Conservation (phyloP, 2,888 invertebrate genomes). For the Zygaena filipendulae region DNA sequence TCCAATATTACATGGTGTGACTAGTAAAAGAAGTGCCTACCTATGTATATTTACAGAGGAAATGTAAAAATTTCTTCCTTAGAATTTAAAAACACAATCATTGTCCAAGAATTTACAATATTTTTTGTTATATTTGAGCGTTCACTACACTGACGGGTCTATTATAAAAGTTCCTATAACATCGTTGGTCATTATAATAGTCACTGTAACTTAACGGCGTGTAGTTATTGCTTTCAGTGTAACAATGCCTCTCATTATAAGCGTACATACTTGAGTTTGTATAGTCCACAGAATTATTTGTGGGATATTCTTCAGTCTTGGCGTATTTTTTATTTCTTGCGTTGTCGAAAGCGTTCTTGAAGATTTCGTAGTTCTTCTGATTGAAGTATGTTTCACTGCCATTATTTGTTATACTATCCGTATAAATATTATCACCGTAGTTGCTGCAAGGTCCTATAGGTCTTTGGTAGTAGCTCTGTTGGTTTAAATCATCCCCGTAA, state of each 20-base stretch:
- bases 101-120: too few relatives aligned
- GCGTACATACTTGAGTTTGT: conserved; percentile 29
- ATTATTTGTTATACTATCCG: conserved; percentile 19
- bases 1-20: too few relatives aligned
- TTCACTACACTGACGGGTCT: conserved; percentile 40
- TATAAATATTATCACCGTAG: conserved; percentile 26
- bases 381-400: conserved; percentile 44
- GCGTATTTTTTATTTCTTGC: conserved; percentile 36
- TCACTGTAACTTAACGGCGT: too few relatives aligned
- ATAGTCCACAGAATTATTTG: conserved; percentile 19
- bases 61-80: too few relatives aligned
- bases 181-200: conserved; percentile 49
- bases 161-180: conserved; percentile 48
- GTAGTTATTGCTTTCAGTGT: conserved; percentile 31
- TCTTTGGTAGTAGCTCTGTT: conserved; percentile 34
- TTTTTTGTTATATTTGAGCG: conserved; percentile 40
- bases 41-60: too few relatives aligned
- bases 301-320: conserved; percentile 29
- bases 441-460: conserved; percentile 21
- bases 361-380: conserved; percentile 67
- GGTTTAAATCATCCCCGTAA: conserved; percentile 38
- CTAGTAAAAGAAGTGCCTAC: too few relatives aligned
- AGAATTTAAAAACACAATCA: conserved; percentile 13
- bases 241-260: conserved; percentile 36
- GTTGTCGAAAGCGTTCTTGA: conserved; percentile 67